Percentiles rank a stretch among this genome's conserved stretches.
These are phyloP conservation scores for Scolopax mira DNA, from an alignment of 2,113 vertebrate genomes.

Conservation along the genomic window DNA sequence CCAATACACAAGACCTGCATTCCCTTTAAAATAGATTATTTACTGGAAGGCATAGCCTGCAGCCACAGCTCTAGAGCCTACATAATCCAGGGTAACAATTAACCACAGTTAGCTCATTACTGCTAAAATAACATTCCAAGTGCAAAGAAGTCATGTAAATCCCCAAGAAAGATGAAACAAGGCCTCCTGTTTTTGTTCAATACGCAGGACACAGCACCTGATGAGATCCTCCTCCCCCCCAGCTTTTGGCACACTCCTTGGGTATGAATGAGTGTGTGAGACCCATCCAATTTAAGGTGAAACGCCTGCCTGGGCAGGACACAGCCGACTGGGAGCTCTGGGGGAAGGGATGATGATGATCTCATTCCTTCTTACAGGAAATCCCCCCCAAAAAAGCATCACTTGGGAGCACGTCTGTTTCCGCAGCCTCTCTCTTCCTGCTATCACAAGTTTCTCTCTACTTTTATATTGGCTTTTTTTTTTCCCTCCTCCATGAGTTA, in stretches of 20 bases:
- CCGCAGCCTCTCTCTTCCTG: neutral
- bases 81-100: slow-evolving; percentile 23
- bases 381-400: neutral
- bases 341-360: neutral
- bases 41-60: neutral
- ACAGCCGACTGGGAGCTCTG: neutral
- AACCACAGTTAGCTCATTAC: slow-evolving; percentile 16
- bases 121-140: slow-evolving; percentile 25
- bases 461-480: neutral
- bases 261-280: neutral
- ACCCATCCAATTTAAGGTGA: neutral
- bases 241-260: neutral
- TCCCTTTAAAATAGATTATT: neutral
- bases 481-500: neutral
- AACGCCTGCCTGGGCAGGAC: fast-evolving
- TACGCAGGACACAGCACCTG: neutral
- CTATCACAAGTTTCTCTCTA: neutral
- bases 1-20: neutral
- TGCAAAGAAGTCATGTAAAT: slow-evolving; percentile 8
- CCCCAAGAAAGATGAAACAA: slow-evolving; percentile 16
- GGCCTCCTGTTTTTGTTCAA: neutral
- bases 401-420: neutral
- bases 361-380: neutral
- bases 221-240: neutral
- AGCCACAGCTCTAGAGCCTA: neutral